phyloP scores from a whole-genome alignment of 2,113 vertebrate species.

The Passer montanus region DNA sequence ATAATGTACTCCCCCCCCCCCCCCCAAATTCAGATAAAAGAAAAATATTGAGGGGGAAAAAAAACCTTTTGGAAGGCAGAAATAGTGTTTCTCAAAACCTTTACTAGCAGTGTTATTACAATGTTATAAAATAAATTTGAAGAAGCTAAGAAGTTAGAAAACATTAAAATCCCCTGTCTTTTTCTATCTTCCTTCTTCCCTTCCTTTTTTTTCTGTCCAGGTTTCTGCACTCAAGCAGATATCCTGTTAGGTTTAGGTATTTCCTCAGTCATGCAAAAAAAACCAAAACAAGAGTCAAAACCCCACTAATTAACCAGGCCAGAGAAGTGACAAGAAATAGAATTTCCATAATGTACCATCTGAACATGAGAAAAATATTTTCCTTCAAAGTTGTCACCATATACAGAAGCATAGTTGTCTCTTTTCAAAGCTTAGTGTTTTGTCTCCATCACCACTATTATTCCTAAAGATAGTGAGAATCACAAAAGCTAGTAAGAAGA shows the following conservation, averaged over 20 bases:
- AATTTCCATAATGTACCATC: not conserved
- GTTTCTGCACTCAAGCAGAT: not conserved
- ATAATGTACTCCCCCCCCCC: no score
- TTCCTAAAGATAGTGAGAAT: not conserved
- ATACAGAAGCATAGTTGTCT: not conserved
- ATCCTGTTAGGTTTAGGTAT: not conserved
- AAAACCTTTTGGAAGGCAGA: not conserved
- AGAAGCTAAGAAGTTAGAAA: not conserved
- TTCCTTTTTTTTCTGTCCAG: not conserved
- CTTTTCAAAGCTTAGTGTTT: slow-evolving; percentile 19
- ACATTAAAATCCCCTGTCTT: not conserved
- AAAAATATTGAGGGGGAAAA: not conserved
- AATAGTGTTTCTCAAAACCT: not conserved
- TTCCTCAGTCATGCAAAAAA: not conserved
- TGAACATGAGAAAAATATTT: not conserved
- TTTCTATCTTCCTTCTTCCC: not conserved
- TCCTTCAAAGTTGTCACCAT: slow-evolving; percentile 7
- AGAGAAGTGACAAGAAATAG: slow-evolving; percentile 3
- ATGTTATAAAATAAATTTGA: not conserved
- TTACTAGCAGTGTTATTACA: not conserved
- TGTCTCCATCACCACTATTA: not conserved
- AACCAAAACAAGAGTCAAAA: not conserved
- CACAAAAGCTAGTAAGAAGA: not conserved
- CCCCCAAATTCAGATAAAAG: not conserved
- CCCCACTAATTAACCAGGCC: not conserved